A percentile compares a stretch with the other conserved stretches of the same genome.
Conservation (phyloP, 2,797 vertebrate species). For the Trachurus trachurus region DNA sequence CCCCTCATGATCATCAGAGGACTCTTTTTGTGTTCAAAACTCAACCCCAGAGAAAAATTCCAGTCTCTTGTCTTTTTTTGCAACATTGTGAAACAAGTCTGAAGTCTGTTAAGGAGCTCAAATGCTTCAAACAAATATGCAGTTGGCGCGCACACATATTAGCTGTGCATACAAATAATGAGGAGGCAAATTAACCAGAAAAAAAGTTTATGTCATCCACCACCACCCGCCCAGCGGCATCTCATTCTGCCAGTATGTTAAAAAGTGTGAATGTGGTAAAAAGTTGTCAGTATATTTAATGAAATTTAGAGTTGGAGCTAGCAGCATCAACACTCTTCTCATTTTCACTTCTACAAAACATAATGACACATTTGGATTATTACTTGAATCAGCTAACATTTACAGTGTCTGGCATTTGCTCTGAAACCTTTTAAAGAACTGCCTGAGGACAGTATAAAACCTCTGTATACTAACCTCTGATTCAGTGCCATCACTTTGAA, state of each 20-base stretch:
- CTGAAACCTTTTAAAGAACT: conserved; percentile 46
- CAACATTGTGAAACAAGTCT: neutral
- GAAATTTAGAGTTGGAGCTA: conserved; percentile 51
- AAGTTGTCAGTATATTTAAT: conserved; percentile 33
- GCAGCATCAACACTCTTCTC: conserved; percentile 16
- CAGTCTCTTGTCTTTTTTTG: neutral
- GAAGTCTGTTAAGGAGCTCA: conserved; percentile 2
- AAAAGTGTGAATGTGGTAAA: conserved; percentile 31
- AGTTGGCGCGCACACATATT: conserved; percentile 15
- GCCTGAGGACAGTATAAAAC: conserved; percentile 54
- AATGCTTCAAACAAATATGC: conserved; percentile 11
- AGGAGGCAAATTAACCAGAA: conserved; percentile 9
- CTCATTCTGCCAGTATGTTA: conserved; percentile 15
- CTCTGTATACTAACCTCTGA: conserved; percentile 51
- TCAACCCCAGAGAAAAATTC: neutral
- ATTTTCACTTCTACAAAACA: conserved; percentile 45
- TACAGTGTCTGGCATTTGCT: conserved; percentile 43
- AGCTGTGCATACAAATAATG: conserved; percentile 13
- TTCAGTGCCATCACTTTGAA: conserved; percentile 66
- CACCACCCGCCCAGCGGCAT: neutral
- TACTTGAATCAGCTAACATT: conserved; percentile 37
- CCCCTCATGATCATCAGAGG: conserved; percentile 3
- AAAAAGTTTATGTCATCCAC: conserved; percentile 5
- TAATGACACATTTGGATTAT: conserved; percentile 41
- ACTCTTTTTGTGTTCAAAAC: conserved; percentile 1